These are phyloP conservation scores for Grallaria varia DNA, from an alignment of 2,113 vertebrate genomes.

Conservation along the genomic window DNA sequence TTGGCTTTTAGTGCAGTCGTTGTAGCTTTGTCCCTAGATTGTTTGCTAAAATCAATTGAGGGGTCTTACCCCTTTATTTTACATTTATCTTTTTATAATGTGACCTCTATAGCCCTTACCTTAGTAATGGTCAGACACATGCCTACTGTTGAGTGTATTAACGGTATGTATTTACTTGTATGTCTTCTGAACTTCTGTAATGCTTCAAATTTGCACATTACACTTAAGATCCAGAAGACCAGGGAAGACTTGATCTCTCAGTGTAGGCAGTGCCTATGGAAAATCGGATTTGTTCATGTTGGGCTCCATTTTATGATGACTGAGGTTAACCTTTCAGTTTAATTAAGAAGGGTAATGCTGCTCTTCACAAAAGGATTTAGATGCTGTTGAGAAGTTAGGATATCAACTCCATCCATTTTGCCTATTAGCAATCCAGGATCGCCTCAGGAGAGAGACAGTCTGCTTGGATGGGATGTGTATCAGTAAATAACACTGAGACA, in stretches of 20 bases:
- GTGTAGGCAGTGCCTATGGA: background rate
- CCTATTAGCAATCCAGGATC: background rate
- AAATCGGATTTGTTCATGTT: background rate
- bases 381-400: background rate
- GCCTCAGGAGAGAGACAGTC: background rate
- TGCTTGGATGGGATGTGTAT: background rate
- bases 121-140: background rate
- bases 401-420: background rate
- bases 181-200: background rate
- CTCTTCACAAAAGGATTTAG: background rate
- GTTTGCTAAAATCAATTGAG: background rate
- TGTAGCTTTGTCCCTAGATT: background rate
- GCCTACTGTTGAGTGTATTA: fast-evolving
- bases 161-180: background rate
- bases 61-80: background rate
- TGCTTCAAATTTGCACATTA: background rate
- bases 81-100: background rate
- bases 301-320: background rate
- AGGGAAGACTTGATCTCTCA: background rate
- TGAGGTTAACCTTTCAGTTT: background rate
- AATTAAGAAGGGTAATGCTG: background rate
- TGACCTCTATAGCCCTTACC: background rate
- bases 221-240: background rate
- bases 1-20: background rate
- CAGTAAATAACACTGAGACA: background rate